Percentiles rank a stretch among this genome's conserved stretches.
These are phyloP conservation scores for Ennomos quercinarius DNA, from an alignment of 2,888 invertebrate species.

Conservation along the genomic window DNA sequence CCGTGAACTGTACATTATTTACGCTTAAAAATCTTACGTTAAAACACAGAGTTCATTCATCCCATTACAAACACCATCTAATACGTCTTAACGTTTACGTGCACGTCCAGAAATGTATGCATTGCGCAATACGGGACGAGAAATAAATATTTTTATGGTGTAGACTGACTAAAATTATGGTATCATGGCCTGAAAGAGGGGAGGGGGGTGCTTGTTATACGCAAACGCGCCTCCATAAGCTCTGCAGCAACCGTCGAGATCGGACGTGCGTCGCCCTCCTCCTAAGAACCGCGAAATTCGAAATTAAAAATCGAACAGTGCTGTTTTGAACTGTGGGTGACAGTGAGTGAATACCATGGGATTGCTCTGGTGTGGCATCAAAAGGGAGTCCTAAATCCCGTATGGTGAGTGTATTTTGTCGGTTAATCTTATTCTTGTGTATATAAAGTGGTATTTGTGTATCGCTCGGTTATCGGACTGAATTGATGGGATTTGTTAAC, in stretches of 20 bases:
- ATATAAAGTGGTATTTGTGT: constrained; percentile 20
- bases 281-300: constrained; percentile 31
- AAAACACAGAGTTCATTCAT: not conserved
- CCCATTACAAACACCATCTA: not conserved
- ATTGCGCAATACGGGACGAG: constrained; percentile 73
- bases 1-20: no score
- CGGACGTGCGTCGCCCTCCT: constrained; percentile 48
- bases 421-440: constrained; percentile 3
- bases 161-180: constrained; percentile 62
- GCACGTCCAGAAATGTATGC: constrained; percentile 60
- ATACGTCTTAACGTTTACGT: constrained; percentile 34
- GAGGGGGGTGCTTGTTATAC: constrained; percentile 44
- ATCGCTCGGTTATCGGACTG: constrained; percentile 28
- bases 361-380: constrained; percentile 35
- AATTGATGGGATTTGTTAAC: constrained; percentile 25
- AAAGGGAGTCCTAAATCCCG: constrained; percentile 31
- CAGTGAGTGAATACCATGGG: constrained; percentile 36
- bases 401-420: constrained; percentile 34
- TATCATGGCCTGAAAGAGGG: constrained; percentile 46
- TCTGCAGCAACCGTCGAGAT: constrained; percentile 52
- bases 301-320: constrained; percentile 28
- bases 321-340: constrained; percentile 2
- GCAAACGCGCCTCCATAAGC: constrained; percentile 63
- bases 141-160: constrained; percentile 75
- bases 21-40: no score